Percentiles rank a stretch among this genome's conserved stretches.
Conservation (phyloP, 2,113 vertebrate genomes). For the Zosterops borbonicus region DNA sequence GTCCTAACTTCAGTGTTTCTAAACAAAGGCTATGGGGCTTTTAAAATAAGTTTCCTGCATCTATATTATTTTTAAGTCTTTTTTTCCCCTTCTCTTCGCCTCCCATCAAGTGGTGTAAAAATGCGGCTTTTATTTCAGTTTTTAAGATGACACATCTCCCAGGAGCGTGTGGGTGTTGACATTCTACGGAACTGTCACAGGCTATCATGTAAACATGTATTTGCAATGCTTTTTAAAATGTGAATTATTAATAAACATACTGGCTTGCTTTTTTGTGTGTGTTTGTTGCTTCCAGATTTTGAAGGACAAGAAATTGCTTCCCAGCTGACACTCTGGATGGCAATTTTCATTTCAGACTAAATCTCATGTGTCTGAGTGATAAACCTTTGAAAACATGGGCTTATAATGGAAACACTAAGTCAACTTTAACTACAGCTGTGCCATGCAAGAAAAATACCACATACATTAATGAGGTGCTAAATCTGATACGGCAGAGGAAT, state of each 20-base stretch:
- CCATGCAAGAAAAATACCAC: constrained; percentile 47
- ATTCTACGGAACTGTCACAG: constrained; percentile 68
- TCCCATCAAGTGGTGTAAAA: constrained; percentile 52
- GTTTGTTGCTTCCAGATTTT: constrained; percentile 37
- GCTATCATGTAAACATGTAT: constrained; percentile 68
- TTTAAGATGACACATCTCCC: constrained; percentile 66
- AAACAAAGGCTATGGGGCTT: neutral
- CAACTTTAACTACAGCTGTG: constrained; percentile 57
- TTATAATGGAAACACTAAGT: constrained; percentile 57
- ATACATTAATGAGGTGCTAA: constrained; percentile 54
- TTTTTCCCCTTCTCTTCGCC: neutral
- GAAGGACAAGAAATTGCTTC: constrained; percentile 51
- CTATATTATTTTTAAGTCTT: constrained; percentile 13
- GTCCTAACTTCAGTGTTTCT: constrained; percentile 3
- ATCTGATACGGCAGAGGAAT: constrained; percentile 26
- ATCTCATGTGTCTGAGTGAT: constrained; percentile 54
- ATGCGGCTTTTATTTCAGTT: constrained; percentile 39
- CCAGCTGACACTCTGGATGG: constrained; percentile 6
- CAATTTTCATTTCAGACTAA: constrained; percentile 60
- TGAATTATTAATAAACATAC: constrained; percentile 70
- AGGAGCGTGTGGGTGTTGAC: constrained; percentile 59
- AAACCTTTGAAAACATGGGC: constrained; percentile 56
- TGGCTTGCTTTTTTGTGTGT: neutral
- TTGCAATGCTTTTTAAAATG: constrained; percentile 63
- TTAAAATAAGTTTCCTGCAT: neutral